Base-by-base conservation (phyloP, 2,113 vertebrate genomes). In the Gallinago undulata region DNA sequence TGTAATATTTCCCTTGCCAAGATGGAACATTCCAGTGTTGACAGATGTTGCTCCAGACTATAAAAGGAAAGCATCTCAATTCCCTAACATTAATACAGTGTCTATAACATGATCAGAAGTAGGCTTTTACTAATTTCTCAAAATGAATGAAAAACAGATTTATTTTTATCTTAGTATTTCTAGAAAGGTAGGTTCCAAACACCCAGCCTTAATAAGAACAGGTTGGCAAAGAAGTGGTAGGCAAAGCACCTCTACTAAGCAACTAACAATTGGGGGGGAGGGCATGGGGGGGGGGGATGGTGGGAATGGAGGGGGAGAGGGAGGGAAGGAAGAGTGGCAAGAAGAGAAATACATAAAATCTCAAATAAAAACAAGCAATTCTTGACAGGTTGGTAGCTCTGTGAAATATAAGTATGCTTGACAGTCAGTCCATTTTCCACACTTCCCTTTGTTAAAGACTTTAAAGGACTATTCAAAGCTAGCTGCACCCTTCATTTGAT, bases 261-360 rank as follows among this genome's bases (percentile, higher is more conserved):
- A 56, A 35, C 10, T 47, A 22, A n/a, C 11, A 59, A 8, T 22
- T 0, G 2, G 11, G 17, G 14, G 7, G 11, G 9, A 15, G 13
- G 13, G 19, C 6, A 41, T 11, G 21, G 30, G 47, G 47, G 6
- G 39, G 10, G 47, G 19, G 5, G 10, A 39, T 39, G 39, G 39
- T 5, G 30, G 48, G 48, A 12, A 12, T 11, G 10, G 48, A 23
- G 7, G 13, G 47, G 47, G 3, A 13, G 4, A 7, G 33, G 12
- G 45, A 2, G 5, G 10, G 11, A 18, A 17, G 2, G 11, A 51
- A 8, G 16, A 48, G 9, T 12, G 10, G 9, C 35, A 67, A 39
- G 60, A 74, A 67, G 18, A 28, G 62, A 55, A 68, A 39, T 14
- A 25, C 5, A 30, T 39, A 39, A 73, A 57, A 56, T 11, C 22